Base-by-base conservation (phyloP, 2,113 vertebrate genomes). In the Archocentrus centrarchus region DNA sequence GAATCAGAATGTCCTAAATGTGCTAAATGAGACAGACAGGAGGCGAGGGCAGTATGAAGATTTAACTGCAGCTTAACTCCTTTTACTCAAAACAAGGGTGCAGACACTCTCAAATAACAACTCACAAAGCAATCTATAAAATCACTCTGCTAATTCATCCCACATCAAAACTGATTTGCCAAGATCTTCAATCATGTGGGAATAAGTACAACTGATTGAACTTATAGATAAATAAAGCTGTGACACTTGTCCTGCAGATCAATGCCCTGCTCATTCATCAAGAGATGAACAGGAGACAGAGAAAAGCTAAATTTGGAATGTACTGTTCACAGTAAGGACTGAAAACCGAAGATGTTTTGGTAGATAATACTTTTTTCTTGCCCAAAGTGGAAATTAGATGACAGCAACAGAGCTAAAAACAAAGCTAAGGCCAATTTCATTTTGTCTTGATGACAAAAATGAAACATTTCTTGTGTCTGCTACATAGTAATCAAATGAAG, bases 11-110 rank as follows among this genome's bases (percentile, higher is more conserved):
- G 85, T 84, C 30, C 80, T 83, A 70, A 91, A 93, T 88, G 81
- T 91, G 87, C 80, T 82, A 89, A 83, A 86, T 50, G 78, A 83
- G 79, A 84, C 79, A 76, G 68, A 89, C 37, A 60, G 15, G 61
- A 63, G 35, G 64, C 75, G 47, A 39, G 85, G 80, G 81, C 82
- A 11, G 50, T 58, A 17, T 13, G 59, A 73, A 82, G 63, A 35
- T 76, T 80, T 30, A 64, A 22, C 80, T 79, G 5, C 44, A 57
- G n/a, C 39, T 60, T 18, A 68, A 22, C 57, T 60, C 11, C 39
- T 80, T 83, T 57, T 70, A 24, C 59, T 83, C 30, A 62, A 39
- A 66, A 79, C 20, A 11, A 79, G 61, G 22, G 76, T 60, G n/a
- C 35, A 64, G 60, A 87, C 30, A n/a, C 2, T 62, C 55, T 88